These are phyloP conservation scores for Cyanistes caeruleus DNA, from an alignment of 2,113 vertebrate genomes.

Conservation along the genomic window DNA sequence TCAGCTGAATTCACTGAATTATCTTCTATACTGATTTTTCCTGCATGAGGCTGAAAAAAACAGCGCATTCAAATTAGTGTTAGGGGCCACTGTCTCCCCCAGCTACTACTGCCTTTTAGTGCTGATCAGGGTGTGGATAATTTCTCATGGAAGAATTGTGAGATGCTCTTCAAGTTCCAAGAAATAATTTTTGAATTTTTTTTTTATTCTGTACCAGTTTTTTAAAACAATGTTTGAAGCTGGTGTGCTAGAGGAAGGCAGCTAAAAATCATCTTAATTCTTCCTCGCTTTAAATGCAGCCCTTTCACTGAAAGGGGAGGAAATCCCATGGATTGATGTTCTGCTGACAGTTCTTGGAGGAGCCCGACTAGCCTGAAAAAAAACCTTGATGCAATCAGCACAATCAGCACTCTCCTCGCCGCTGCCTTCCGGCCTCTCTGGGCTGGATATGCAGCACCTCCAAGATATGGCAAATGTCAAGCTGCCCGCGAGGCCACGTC, in stretches of 20 bases:
- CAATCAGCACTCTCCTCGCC: background rate
- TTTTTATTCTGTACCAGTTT: background rate
- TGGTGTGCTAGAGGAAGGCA: background rate
- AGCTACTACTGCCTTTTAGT: background rate
- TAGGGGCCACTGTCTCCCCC: background rate
- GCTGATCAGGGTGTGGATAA: background rate
- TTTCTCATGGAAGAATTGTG: background rate
- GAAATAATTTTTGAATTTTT: background rate
- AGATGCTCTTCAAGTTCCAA: background rate
- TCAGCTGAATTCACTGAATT: background rate
- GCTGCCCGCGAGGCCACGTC: background rate
- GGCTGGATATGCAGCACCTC: background rate
- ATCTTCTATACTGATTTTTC: background rate
- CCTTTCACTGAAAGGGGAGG: background rate
- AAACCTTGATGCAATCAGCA: background rate
- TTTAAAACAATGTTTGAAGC: background rate
- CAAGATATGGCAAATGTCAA: conserved; percentile 2
- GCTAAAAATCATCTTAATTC: background rate
- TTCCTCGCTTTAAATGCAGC: background rate
- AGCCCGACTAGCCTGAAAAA: background rate
- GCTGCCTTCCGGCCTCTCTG: background rate
- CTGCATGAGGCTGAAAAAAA: background rate
- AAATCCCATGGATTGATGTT: background rate
- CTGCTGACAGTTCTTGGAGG: background rate
- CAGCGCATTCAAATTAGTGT: background rate